These are phyloP conservation scores for Lithophane leautieri DNA, from an alignment of 2,888 invertebrate genomes.

Conservation along the genomic window DNA sequence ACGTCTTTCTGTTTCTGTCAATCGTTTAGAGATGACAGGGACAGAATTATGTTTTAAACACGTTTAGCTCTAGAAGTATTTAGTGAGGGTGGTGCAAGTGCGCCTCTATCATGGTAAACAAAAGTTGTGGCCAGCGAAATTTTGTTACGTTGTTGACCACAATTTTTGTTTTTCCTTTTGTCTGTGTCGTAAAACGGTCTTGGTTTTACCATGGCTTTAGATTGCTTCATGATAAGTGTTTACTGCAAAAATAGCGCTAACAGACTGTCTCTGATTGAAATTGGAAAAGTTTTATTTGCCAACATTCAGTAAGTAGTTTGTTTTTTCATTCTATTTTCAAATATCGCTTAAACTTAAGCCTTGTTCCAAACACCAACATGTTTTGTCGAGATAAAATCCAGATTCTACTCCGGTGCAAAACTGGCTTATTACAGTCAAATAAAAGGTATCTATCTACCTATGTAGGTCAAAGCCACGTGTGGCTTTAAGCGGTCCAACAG, in stretches of 20 bases:
- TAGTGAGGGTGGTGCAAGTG: too few relatives aligned
- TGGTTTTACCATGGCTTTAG: too few relatives aligned
- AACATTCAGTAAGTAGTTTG: background rate
- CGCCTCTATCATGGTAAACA: background rate
- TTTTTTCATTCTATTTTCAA: background rate
- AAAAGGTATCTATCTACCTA: constrained; percentile 36
- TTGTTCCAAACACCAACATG: constrained; percentile 26
- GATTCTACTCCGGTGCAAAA: constrained; percentile 59
- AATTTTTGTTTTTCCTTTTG: too few relatives aligned
- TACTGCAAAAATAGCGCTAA: background rate
- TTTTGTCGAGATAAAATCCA: constrained; percentile 60
- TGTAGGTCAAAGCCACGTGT: background rate
- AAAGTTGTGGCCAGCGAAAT: background rate
- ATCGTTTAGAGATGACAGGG: background rate
- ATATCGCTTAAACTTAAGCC: background rate
- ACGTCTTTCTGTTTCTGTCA: background rate
- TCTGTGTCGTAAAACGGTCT: too few relatives aligned
- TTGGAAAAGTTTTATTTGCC: background rate
- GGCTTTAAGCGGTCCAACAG: background rate
- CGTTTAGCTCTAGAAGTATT: background rate
- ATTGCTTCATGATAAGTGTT: background rate
- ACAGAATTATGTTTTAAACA: background rate
- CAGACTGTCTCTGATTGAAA: background rate
- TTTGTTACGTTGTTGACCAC: background rate
- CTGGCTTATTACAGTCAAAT: constrained; percentile 65